phyloP scores from a whole-genome alignment of 2,888 invertebrate species.

The Phyllotreta striolata region DNA sequence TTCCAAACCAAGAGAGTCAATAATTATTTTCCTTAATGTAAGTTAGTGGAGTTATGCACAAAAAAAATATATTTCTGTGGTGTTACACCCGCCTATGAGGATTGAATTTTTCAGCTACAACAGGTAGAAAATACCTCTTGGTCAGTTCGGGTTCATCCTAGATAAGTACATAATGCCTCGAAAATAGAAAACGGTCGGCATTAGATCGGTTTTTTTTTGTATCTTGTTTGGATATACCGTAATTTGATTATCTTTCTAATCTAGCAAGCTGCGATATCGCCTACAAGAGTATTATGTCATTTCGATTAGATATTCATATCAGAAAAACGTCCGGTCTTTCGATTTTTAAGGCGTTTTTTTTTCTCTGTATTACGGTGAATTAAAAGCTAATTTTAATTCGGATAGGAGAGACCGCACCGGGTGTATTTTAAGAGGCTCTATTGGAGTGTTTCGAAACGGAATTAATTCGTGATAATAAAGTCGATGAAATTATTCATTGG shows the following conservation, averaged over 20 bases:
- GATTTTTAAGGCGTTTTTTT: slow-evolving; percentile 18
- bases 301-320: slow-evolving; percentile 31
- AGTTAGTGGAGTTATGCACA: too few species aligned
- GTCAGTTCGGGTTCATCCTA: slow-evolving; percentile 27
- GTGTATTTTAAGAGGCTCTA: slow-evolving; percentile 5
- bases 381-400: slow-evolving; percentile 9
- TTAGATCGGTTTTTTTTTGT: slow-evolving; percentile 22
- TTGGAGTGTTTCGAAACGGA: slow-evolving; percentile 1
- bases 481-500: slow-evolving; percentile 15
- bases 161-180: slow-evolving; percentile 27
- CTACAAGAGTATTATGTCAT: slow-evolving; percentile 32
- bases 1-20: too few species aligned
- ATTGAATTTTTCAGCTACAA: not conserved
- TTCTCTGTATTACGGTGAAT: slow-evolving; percentile 26
- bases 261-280: slow-evolving; percentile 27
- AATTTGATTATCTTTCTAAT: slow-evolving; percentile 33
- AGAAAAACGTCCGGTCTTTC: slow-evolving; percentile 29
- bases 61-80: too few species aligned
- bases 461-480: slow-evolving; percentile 20
- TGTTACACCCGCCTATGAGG: too few species aligned
- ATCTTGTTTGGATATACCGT: slow-evolving; percentile 28
- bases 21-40: too few species aligned
- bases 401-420: slow-evolving; percentile 24
- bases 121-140: slow-evolving; percentile 31
- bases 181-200: slow-evolving; percentile 18